These are phyloP conservation scores for Homarus gammarus DNA, from an alignment of 2,888 invertebrate species.

Conservation along the genomic window DNA sequence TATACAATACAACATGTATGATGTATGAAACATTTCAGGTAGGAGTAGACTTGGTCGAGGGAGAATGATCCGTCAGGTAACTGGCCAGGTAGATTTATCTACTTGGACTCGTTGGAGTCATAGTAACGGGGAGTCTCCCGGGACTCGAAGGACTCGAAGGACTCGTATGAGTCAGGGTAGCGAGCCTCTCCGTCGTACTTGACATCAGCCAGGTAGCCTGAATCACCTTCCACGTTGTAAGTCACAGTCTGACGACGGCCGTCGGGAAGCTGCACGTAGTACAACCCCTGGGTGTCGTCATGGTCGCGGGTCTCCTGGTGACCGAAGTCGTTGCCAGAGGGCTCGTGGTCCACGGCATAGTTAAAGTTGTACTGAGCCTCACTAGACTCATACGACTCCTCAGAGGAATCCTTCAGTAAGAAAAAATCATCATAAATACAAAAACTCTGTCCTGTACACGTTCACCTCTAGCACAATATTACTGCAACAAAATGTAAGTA, in stretches of 20 bases:
- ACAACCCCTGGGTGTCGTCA: constrained; percentile 42
- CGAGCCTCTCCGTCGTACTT: constrained; percentile 53
- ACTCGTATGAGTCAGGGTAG: constrained; percentile 50
- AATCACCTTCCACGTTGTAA: constrained; percentile 46
- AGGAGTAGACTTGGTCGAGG: no score
- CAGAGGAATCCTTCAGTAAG: constrained; percentile 19
- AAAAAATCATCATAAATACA: no score
- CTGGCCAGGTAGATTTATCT: neutral
- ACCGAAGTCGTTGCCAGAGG: constrained; percentile 55
- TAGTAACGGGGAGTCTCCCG: no score
- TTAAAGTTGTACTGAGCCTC: constrained; percentile 56
- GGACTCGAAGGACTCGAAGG: constrained; percentile 18
- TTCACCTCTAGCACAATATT: no score
- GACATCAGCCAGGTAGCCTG: constrained; percentile 55
- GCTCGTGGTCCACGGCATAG: constrained; percentile 40
- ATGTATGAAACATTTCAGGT: no score
- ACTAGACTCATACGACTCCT: constrained; percentile 36
- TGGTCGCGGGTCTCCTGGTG: constrained; percentile 55
- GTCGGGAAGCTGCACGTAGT: constrained; percentile 63
- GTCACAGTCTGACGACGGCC: constrained; percentile 53
- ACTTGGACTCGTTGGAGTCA: neutral
- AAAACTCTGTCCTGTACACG: no score
- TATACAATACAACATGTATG: no score
- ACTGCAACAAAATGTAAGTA: no score
- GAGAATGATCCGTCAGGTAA: neutral